Conservation (phyloP, 2,888 invertebrate species). For the Agriopis aurantiaria region DNA sequence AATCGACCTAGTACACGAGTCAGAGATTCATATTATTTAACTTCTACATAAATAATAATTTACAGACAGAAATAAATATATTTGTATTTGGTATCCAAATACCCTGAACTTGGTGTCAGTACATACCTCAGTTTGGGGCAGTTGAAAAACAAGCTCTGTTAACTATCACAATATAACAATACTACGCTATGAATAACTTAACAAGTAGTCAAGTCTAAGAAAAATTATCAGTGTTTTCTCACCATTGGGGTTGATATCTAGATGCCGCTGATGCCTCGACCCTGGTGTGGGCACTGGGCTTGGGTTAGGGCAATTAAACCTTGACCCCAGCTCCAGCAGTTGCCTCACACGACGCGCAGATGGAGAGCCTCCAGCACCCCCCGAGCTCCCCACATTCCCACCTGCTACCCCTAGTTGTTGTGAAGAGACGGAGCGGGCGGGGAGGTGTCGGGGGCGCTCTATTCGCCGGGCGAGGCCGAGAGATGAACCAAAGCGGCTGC, state of each 20-base stretch:
- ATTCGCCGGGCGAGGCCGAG: conserved; percentile 83
- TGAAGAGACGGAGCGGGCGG: conserved; percentile 91
- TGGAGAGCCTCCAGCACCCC: conserved; percentile 85
- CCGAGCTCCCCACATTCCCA: conserved; percentile 44
- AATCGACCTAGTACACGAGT: too few relatives aligned
- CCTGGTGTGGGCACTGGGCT: conserved; percentile 93
- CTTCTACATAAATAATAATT: too few relatives aligned
- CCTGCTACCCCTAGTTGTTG: conserved; percentile 88
- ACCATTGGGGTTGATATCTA: conserved; percentile 97
- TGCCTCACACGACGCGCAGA: conserved; percentile 94
- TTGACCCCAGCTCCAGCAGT: conserved; percentile 89
- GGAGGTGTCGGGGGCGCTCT: conserved; percentile 86
- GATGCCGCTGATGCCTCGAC: conserved; percentile 91
- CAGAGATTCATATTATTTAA: too few relatives aligned
- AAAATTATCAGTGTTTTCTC: conserved; percentile 36
- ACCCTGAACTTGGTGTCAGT: too few relatives aligned
- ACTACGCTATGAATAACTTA: too few relatives aligned
- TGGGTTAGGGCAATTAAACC: conserved; percentile 88
- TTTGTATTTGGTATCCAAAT: too few relatives aligned
- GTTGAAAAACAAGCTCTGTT: too few relatives aligned
- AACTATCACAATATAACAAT: too few relatives aligned
- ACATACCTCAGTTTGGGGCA: too few relatives aligned
- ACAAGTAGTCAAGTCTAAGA: too few relatives aligned
- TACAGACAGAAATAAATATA: too few relatives aligned
- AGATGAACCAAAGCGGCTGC: conserved; percentile 88